These are phyloP conservation scores for Hyles lineata DNA, from an alignment of 2,888 invertebrate species.

Conservation along the genomic window DNA sequence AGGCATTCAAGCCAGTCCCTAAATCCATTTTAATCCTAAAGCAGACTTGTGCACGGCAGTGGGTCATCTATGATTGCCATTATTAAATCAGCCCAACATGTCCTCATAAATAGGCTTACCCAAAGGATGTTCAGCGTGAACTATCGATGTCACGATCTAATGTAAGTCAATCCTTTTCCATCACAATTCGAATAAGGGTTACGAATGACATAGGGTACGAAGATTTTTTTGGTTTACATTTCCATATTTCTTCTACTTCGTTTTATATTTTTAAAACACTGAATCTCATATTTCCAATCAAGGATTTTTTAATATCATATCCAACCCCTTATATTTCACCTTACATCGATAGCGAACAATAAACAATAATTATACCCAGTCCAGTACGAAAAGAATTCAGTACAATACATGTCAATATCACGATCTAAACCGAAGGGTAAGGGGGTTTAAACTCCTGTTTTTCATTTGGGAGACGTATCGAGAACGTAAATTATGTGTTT, in stretches of 20 bases:
- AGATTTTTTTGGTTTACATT: no score
- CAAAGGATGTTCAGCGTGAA: no score
- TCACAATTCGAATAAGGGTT: no score
- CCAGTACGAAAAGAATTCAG: conserved; percentile 11
- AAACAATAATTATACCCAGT: background rate
- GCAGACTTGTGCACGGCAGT: background rate
- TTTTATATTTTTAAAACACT: no score
- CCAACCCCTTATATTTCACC: background rate
- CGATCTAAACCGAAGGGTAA: conserved; percentile 49
- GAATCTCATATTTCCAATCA: background rate
- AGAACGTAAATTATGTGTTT: conserved; percentile 46
- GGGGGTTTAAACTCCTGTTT: conserved; percentile 61
- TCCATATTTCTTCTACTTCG: no score
- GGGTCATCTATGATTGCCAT: background rate
- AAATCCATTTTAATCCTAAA: no score
- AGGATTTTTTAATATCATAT: background rate
- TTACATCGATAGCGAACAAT: background rate
- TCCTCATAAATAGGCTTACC: no score
- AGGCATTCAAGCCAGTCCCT: no score
- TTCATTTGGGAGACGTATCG: conserved; percentile 35
- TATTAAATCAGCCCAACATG: background rate
- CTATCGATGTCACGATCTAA: no score
- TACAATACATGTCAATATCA: conserved; percentile 39
- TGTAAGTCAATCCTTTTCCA: no score
- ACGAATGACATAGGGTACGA: no score